Evolutionary conservation across 2,888 invertebrate genomes (phyloP).

Genomic region (Eupithecia exiguata): DNA sequence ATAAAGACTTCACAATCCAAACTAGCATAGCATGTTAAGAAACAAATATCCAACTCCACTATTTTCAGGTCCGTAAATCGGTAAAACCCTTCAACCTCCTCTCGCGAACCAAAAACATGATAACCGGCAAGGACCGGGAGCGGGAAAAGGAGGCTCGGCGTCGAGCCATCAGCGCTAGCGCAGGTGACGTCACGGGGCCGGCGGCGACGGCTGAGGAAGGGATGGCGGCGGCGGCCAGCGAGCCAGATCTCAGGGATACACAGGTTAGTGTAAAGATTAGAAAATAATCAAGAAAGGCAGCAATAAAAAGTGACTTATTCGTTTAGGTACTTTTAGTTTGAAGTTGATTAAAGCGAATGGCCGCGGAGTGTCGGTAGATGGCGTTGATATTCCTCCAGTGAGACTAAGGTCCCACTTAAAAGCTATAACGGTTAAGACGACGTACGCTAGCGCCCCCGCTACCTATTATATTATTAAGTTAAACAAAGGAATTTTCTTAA

Average conservation of each 20-base stretch:
- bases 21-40: background rate
- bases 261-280: conserved; percentile 58
- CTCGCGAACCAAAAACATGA: conserved; percentile 67
- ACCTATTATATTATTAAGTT: too few relatives aligned
- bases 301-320: background rate
- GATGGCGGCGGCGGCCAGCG: conserved; percentile 84
- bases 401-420: too few relatives aligned
- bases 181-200: conserved; percentile 75
- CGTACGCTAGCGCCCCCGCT: too few relatives aligned
- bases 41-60: background rate
- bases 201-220: conserved; percentile 31
- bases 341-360: too few relatives aligned
- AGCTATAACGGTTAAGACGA: too few relatives aligned
- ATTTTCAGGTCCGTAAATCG: conserved; percentile 69
- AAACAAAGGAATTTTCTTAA: too few relatives aligned
- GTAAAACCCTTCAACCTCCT: conserved; percentile 69
- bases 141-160: conserved; percentile 53
- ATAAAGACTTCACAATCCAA: background rate
- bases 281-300: background rate
- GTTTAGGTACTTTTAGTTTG: background rate
- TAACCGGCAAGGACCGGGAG: conserved; percentile 60
- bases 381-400: background rate
- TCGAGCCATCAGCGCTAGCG: conserved; percentile 67
- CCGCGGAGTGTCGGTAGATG: background rate
- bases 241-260: conserved; percentile 85